Conservation (phyloP, 2,113 vertebrate species). For the Probosciger aterrimus region DNA sequence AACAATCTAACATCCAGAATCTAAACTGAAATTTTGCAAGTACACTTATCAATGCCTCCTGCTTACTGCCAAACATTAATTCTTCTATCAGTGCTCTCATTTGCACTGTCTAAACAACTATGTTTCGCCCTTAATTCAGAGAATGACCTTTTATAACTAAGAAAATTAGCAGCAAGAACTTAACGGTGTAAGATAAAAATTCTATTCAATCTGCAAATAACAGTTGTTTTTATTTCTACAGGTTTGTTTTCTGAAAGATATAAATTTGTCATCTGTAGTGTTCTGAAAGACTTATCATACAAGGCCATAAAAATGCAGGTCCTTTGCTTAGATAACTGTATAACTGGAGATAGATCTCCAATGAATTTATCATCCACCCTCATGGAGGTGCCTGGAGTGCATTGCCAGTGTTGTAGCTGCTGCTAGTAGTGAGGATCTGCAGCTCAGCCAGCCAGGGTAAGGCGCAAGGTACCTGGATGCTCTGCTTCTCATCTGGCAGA, state of each 20-base stretch:
- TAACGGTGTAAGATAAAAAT: background rate
- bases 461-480: background rate
- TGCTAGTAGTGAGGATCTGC: background rate
- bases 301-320: background rate
- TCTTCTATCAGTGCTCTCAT: background rate
- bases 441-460: background rate
- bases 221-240: background rate
- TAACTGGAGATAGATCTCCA: background rate
- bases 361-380: background rate
- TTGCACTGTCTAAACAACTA: background rate
- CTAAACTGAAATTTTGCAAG: background rate
- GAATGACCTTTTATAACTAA: background rate
- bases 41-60: background rate
- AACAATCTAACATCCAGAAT: background rate
- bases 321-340: background rate
- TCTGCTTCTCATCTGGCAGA: background rate
- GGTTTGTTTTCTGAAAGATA: background rate
- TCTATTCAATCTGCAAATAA: background rate
- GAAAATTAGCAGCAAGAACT: background rate
- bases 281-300: background rate
- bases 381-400: rapidly evolving
- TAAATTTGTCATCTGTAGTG: background rate
- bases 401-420: background rate
- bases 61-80: background rate
- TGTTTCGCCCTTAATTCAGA: background rate